Evolutionary conservation across 2,888 invertebrate species (phyloP).

Genomic region (Automeris io): DNA sequence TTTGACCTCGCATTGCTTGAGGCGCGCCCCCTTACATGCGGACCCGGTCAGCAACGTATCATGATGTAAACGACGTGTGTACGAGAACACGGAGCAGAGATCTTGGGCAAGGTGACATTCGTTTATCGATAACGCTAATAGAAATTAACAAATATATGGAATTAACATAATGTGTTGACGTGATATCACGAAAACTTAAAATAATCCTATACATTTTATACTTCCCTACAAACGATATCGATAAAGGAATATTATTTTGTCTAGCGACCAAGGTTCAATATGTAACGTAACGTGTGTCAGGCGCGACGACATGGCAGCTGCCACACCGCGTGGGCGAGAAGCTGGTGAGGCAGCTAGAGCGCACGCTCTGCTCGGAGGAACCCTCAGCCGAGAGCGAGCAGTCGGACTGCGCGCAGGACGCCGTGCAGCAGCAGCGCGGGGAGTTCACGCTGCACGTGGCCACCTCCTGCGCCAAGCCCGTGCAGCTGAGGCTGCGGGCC

Average conservation of each 20-base stretch:
- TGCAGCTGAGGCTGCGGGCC: constrained; percentile 32
- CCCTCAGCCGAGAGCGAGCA: constrained; percentile 17
- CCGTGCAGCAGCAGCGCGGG: constrained; percentile 18
- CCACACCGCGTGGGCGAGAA: constrained; percentile 38
- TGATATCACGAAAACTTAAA: too few relatives aligned
- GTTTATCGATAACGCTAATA: too few relatives aligned
- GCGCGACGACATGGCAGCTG: constrained; percentile 66
- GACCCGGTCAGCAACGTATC: constrained; percentile 29
- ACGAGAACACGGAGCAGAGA: too few relatives aligned
- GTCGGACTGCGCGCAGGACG: constrained; percentile 2
- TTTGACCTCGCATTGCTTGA: too few relatives aligned
- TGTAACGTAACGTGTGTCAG: constrained; percentile 22
- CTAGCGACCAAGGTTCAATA: too few relatives aligned
- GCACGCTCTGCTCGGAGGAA: constrained; percentile 54
- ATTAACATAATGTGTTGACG: too few relatives aligned
- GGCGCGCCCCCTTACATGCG: too few relatives aligned
- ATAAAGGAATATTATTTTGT: too few relatives aligned
- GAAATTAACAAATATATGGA: too few relatives aligned
- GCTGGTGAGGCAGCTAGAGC: constrained; percentile 44
- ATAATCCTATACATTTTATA: constrained; percentile 2
- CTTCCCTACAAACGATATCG: neutral
- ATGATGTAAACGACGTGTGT: too few relatives aligned
- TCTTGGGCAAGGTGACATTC: too few relatives aligned
- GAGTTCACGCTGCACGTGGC: constrained; percentile 54
- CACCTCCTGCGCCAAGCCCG: constrained; percentile 38